Percentiles rank a stretch among this genome's conserved stretches.
phyloP scores from a whole-genome alignment of 2,113 vertebrate genomes.

The Chloropsis hardwickii region DNA sequence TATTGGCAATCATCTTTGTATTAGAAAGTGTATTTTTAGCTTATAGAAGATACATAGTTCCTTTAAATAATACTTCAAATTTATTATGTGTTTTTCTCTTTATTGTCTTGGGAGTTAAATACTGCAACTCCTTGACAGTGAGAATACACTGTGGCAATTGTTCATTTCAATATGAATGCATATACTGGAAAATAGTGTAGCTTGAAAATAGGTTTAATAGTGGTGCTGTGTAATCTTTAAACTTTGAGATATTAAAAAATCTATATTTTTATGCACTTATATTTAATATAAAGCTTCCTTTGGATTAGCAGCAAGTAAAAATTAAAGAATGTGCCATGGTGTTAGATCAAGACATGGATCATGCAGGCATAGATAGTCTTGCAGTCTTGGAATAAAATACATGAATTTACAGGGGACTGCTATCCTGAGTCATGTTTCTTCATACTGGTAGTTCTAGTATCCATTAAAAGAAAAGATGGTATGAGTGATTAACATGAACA shows the following conservation, averaged over 20 bases:
- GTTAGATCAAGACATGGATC: neutral
- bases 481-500: neutral
- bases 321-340: neutral
- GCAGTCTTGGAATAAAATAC: neutral
- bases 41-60: neutral
- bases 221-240: neutral
- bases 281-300: neutral
- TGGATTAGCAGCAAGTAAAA: neutral
- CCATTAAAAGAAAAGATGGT: neutral
- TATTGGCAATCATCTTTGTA: neutral
- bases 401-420: neutral
- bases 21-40: neutral
- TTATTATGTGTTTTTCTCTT: neutral
- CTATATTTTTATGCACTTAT: neutral
- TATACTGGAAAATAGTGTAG: neutral
- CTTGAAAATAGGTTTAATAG: neutral
- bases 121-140: neutral
- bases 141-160: neutral
- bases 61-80: neutral
- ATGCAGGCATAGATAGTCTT: neutral
- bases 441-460: neutral
- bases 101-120: neutral
- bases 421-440: neutral
- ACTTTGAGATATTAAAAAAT: neutral
- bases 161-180: neutral